phyloP scores from a whole-genome alignment of 2,797 vertebrate genomes.

The Hypotaenidia okinawae region DNA sequence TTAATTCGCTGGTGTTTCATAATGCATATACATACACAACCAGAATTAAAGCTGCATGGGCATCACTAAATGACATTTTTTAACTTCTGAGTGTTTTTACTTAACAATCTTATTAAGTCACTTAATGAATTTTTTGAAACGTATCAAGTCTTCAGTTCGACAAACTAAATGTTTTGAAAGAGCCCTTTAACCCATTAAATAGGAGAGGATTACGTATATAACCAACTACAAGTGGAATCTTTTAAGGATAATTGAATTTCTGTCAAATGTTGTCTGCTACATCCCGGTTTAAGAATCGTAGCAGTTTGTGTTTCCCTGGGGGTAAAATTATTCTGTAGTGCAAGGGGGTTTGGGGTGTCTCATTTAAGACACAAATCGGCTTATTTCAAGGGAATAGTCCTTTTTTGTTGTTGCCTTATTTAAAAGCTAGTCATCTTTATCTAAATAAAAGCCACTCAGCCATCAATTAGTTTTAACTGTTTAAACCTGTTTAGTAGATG shows the following conservation, averaged over 20 bases:
- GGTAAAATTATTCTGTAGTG: not conserved
- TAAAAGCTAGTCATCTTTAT: not conserved
- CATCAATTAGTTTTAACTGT: not conserved
- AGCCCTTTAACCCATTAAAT: constrained; percentile 51
- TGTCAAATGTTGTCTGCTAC: constrained; percentile 45
- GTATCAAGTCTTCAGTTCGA: constrained; percentile 5
- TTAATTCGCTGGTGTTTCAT: constrained; percentile 56
- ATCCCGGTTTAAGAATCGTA: constrained; percentile 26
- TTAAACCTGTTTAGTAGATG: not conserved
- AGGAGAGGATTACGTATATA: constrained; percentile 46
- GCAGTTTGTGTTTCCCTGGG: constrained; percentile 1
- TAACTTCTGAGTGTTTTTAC: constrained; percentile 46
- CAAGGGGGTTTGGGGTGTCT: not conserved
- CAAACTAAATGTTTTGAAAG: constrained; percentile 44
- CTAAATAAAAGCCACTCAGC: not conserved
- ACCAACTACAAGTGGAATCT: constrained; percentile 39
- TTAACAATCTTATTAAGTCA: constrained; percentile 42
- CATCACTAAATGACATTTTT: constrained; percentile 35
- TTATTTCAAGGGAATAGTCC: not conserved
- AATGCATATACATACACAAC: not conserved
- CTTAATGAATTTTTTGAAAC: constrained; percentile 53
- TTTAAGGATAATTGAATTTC: constrained; percentile 62
- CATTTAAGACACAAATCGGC: not conserved
- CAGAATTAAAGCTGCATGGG: not conserved
- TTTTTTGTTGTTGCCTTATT: not conserved